Evolutionary conservation across 2,888 invertebrate genomes (phyloP), one percentile per base, ranked within the genome.

Genomic region (Leptogaster cylindrica): DNA sequence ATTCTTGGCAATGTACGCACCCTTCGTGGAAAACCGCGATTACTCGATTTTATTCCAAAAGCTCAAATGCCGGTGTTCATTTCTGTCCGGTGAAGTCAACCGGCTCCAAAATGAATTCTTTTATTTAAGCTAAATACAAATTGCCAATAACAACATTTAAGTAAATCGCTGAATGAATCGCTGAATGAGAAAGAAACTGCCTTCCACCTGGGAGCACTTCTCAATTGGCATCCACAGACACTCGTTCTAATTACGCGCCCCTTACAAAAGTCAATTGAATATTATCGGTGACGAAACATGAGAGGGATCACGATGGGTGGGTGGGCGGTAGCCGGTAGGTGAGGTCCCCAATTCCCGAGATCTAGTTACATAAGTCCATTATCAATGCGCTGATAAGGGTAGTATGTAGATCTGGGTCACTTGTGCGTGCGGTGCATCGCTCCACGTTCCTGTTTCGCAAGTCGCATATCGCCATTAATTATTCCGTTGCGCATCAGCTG

Each of bases 91-190:
- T 23, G 25, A 46, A 25, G 23, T 46, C 44, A 16, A 6, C 44
- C 1, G 41, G 41, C 18, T 16, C 18, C 18, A 18, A 7, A 8
- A 23, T 25, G 23, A 12, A 23, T 23, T n/a, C n/a, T 23, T 46
- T 46, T 25, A 46, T 31, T 8, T 8, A 5, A 8, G 31, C 46
- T 23, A 7, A 16, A 5, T 25, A 20, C 46, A 46, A 0, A 3
- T 16, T 8, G 23, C 46, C 46, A 20, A 46, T 25, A 23, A 20
- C 5, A 12, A 2, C n/a, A 20, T 5, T 6, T n/a, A 31, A 20
- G 2, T 52, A 33, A 52, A 52, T 20, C 27, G 52, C 52, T 52
- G 52, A 52, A 52, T 52, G 46, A 52, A 52, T 10, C 28, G 7
- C 5, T 16, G 10, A 16, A 12, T 41, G 18, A 23, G 23, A 46